Base-by-base conservation (phyloP, 2,113 vertebrate genomes). In the Helogale parvula region DNA sequence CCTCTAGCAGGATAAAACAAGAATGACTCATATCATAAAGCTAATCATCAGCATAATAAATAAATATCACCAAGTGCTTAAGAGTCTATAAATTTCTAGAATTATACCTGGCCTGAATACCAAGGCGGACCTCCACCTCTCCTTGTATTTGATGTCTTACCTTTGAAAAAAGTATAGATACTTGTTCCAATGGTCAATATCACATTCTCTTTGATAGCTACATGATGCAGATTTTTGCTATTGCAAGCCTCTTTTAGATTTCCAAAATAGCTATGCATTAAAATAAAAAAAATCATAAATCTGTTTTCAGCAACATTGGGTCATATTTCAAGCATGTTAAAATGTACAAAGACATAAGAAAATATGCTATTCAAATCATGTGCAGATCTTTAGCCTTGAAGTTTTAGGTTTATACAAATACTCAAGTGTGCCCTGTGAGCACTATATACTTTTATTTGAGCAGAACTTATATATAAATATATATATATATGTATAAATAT, bases 221-320 rank as follows among this genome's bases (percentile, higher is more conserved):
- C 9, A 79, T 72, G 27, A 66, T 90, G 3, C 14, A 90, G 41
- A 71, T 41, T 60, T 52, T 74, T 90, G 57, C 15, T 76, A 47
- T 27, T 69, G 52, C 21, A 69, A 92, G 25, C 1, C 13, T 66
- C 11, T 7, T 89, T 82, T 66, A 60, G 13, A 65, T 85, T 88
- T 95, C 29, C 23, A 69, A 69, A 45, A 57, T 85, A 74, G 54
- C 23, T 86, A 52, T 72, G 45, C 25, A 60, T 85, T 88, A 66
- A 89, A 57, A 79, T 57, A 9, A 88, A 35, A 23, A 31, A 69
- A 45, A 74, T 31, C 6, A 66, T 77, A 50, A 85, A n/a, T 68
- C 1, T 66, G 41, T 12, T 31, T 65, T 93, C 60, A 81, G 47
- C 16, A 94, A 74, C 29, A 21, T 38, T 16, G 9, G 9, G 27